These are phyloP conservation scores for Gobionotothen gibberifrons DNA, from an alignment of 2,797 vertebrate genomes.

Conservation along the genomic window DNA sequence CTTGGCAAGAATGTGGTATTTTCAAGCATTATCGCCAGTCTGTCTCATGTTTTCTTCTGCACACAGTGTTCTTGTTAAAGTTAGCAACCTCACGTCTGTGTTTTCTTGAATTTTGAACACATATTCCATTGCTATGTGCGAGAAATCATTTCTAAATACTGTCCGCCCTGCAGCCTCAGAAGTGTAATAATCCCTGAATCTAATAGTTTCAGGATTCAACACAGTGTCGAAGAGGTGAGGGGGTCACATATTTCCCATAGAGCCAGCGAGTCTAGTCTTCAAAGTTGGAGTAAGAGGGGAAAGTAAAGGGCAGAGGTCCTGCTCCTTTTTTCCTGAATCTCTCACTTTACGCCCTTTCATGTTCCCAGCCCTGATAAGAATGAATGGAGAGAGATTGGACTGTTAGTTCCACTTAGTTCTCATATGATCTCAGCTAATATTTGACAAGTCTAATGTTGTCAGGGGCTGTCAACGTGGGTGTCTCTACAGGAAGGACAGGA, in stretches of 20 bases:
- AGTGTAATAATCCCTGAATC: constrained; percentile 10
- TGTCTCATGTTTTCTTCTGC: not conserved
- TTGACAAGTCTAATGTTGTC: constrained; percentile 56
- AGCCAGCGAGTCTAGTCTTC: constrained; percentile 26
- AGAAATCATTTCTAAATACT: not conserved
- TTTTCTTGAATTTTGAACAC: not conserved
- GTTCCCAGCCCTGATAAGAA: constrained; percentile 24
- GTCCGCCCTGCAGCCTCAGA: not conserved
- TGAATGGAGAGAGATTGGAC: constrained; percentile 34
- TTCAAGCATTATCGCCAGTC: constrained; percentile 10
- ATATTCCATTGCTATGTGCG: not conserved
- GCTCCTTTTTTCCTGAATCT: constrained; percentile 48
- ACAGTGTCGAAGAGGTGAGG: constrained; percentile 37
- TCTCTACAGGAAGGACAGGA: constrained; percentile 28
- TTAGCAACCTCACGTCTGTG: constrained; percentile 12
- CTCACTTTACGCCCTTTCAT: constrained; percentile 27
- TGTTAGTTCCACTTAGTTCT: constrained; percentile 52
- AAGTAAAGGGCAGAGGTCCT: constrained; percentile 44
- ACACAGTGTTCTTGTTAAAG: constrained; percentile 28
- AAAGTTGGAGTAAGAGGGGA: constrained; percentile 22
- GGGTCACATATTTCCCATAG: constrained; percentile 71
- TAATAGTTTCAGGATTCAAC: constrained; percentile 30
- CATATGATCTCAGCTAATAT: constrained; percentile 51
- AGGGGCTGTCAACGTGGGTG: constrained; percentile 31
- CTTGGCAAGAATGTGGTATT: constrained; percentile 23